phyloP scores from a whole-genome alignment of 2,113 vertebrate species.

The Pelodiscus sinensis region DNA sequence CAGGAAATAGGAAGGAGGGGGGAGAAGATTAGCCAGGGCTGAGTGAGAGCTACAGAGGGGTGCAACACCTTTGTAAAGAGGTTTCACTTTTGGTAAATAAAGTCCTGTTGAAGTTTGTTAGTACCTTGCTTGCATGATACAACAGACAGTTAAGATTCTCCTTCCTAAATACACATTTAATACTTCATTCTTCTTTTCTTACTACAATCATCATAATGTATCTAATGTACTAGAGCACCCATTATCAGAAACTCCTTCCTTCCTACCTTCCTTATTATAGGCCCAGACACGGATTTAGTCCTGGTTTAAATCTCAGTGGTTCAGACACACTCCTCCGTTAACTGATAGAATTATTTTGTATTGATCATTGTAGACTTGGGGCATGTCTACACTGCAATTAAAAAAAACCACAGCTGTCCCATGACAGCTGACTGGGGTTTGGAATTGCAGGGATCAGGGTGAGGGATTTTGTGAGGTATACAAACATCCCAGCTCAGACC shows the following conservation, averaged over 20 bases:
- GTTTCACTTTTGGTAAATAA: too few species aligned
- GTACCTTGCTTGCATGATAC: too few species aligned
- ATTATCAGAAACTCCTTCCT: background rate
- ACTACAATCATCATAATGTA: background rate
- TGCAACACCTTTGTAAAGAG: too few species aligned
- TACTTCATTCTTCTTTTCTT: background rate
- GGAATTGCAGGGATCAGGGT: background rate
- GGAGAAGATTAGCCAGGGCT: too few species aligned
- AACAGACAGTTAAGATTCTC: background rate
- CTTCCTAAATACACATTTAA: constrained; percentile 1
- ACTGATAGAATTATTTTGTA: background rate
- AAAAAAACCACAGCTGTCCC: too few species aligned
- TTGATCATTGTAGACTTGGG: background rate
- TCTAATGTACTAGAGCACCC: background rate
- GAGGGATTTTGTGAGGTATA: background rate
- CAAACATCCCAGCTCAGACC: background rate
- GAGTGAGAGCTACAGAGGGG: background rate
- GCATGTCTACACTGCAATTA: background rate
- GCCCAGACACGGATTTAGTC: background rate
- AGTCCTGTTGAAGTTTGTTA: too few species aligned
- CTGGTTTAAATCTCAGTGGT: background rate
- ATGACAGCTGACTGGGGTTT: background rate
- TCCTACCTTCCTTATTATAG: background rate
- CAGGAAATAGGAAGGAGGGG: too few species aligned
- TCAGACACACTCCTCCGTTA: background rate